Evolutionary conservation across 2,797 vertebrate genomes (phyloP), one percentile per base, ranked within the genome.

Genomic region (Rhynchonycteris naso): DNA sequence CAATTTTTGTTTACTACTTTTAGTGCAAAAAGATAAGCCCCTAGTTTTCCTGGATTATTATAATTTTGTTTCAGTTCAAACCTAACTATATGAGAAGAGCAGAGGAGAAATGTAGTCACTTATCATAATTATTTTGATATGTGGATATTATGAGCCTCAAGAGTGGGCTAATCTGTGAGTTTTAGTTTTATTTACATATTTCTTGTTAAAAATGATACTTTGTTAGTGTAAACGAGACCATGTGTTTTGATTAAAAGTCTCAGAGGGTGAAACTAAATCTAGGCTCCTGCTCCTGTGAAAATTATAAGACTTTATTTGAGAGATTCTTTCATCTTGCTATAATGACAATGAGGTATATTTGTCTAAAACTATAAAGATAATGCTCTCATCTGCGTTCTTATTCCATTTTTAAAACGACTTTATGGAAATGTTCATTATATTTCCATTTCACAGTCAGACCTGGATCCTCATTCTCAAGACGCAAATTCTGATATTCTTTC

Each of bases 211-310:
- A 90, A 66, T 80, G 28, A 63, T 88, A 52, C 21, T 81, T 94
- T 28, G 15, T 79, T 89, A 56, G 24, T 68, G 15, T 88, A 94
- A 88, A 89, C 24, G 30, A 89, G 38, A 72, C 3, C 0, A 21
- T 61, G 28, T 66, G 14, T 79, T 94, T 85, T 88, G 79, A 58
- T 82, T 65, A 82, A 52, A 90, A 61, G 16, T 74, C 26, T 91
- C 16, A 50, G n/a, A 82, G 65, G 30, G 26, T 61, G 33, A 82
- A 87, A 72, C 65, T 94, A 82, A 72, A n/a, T 86, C 43, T 56
- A 82, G n/a, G 30, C n/a, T 87, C 47, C 43, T 93, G 30, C n/a
- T 87, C 47, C 43, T 93, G 75, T 56, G 71, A 88, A 88, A 88
- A 83, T 76, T 78, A 7, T 83, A 22, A 54, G 78, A 65, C 56